Percentiles rank a stretch among this genome's conserved stretches.
Conservation (phyloP, 2,797 vertebrate species). For the Coendou prehensilis region DNA sequence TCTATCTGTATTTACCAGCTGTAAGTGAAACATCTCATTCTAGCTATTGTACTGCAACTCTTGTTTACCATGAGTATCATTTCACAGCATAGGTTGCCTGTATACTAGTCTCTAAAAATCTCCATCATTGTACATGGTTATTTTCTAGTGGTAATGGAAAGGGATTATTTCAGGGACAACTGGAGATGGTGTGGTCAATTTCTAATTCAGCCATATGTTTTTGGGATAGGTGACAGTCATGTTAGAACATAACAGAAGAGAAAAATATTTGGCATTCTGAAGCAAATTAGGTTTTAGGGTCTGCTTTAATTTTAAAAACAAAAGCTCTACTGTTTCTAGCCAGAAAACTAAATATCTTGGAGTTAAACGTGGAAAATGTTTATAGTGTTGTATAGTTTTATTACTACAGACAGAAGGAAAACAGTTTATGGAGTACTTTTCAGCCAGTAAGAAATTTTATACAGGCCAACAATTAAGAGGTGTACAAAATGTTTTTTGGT, state of each 20-base stretch:
- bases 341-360: conserved; percentile 86
- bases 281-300: conserved; percentile 78
- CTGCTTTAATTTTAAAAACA: conserved; percentile 86
- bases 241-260: conserved; percentile 76
- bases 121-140: not conserved
- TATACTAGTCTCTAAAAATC: not conserved
- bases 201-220: not conserved
- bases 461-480: conserved; percentile 69
- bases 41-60: not conserved
- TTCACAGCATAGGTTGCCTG: accelerated
- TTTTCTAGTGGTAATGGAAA: not conserved
- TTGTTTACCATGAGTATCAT: not conserved
- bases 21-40: not conserved
- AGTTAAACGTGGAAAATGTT: conserved; percentile 88
- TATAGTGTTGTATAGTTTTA: conserved; percentile 90
- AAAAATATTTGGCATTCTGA: conserved; percentile 81
- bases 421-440: conserved; percentile 84
- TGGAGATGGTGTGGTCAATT: accelerated
- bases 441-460: conserved; percentile 73
- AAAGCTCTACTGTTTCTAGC: conserved; percentile 88
- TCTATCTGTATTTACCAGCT: not conserved
- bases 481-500: conserved; percentile 72
- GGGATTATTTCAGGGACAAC: not conserved
- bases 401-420: conserved; percentile 87
- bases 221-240: conserved; percentile 77